Evolutionary conservation across 2,797 vertebrate genomes (phyloP).

Genomic region (Cirrhinus mrigala): DNA sequence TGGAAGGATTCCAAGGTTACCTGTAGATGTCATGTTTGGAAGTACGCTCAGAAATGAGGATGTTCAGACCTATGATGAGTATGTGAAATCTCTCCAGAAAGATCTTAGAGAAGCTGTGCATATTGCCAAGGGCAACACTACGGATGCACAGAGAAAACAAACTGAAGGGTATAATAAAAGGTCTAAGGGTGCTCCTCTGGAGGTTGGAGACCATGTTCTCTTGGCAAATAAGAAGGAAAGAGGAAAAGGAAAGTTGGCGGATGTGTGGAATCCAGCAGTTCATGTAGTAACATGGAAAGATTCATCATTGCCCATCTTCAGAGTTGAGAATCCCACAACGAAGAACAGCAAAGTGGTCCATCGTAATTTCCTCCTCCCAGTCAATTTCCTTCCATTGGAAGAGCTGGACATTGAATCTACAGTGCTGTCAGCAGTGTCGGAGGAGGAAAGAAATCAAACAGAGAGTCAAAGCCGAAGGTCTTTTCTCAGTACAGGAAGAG

Average conservation of each 20-base stretch:
- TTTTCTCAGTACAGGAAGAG: not conserved
- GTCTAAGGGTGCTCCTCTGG: not conserved
- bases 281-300: slow-evolving; percentile 13
- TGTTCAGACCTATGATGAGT: slow-evolving; percentile 29
- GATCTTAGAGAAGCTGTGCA: slow-evolving; percentile 25
- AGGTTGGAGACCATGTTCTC: not conserved
- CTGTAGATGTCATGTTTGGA: slow-evolving; percentile 46
- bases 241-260: slow-evolving; percentile 18
- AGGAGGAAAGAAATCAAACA: not conserved
- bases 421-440: not conserved
- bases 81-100: not conserved
- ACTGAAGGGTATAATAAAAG: slow-evolving; percentile 29
- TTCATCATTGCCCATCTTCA: not conserved
- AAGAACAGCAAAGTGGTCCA: slow-evolving; percentile 3
- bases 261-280: not conserved
- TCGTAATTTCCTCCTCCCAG: not conserved
- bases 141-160: slow-evolving; percentile 30
- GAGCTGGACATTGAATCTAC: not conserved
- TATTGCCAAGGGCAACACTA: slow-evolving; percentile 12
- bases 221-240: slow-evolving; percentile 18
- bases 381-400: not conserved
- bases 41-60: slow-evolving; percentile 11
- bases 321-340: not conserved
- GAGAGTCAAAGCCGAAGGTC: not conserved
- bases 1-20: slow-evolving; percentile 40